phyloP scores from a whole-genome alignment of 2,113 vertebrate species.

The Macrotis lagotis region DNA sequence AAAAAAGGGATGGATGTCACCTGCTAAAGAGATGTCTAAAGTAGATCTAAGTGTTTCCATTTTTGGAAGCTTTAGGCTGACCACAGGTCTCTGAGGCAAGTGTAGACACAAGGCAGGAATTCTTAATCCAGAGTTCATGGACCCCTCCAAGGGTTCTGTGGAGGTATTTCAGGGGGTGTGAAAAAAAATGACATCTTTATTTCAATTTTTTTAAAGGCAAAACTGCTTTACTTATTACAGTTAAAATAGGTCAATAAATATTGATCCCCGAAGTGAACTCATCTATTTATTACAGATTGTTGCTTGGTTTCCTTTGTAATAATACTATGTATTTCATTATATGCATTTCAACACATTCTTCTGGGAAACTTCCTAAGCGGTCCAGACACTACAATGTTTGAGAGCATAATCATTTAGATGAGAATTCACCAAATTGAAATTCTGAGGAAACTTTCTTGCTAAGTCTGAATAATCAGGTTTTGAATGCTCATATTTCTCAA shows the following conservation, averaged over 20 bases:
- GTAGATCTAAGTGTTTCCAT: background rate
- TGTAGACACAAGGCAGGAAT: background rate
- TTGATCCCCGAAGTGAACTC: constrained; percentile 86
- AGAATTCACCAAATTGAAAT: background rate
- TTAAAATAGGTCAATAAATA: constrained; percentile 86
- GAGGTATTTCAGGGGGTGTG: background rate
- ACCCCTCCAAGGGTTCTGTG: background rate
- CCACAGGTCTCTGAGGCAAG: background rate
- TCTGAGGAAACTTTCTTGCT: background rate
- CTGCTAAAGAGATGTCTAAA: background rate
- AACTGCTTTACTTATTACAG: constrained; percentile 88
- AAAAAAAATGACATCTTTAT: background rate
- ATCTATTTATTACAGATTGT: constrained; percentile 32
- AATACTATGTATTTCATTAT: background rate
- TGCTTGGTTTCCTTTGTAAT: background rate
- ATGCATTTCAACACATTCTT: background rate
- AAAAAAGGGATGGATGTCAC: background rate
- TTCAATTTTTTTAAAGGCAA: constrained; percentile 66
- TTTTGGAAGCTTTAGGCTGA: background rate
- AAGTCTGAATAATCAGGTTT: background rate
- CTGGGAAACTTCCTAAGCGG: background rate
- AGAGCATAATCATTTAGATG: background rate
- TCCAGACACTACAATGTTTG: background rate
- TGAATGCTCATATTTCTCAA: background rate
- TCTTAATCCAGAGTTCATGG: background rate